Evolutionary conservation across 2,888 invertebrate genomes (phyloP).

Genomic region (Sphinx pinastri): DNA sequence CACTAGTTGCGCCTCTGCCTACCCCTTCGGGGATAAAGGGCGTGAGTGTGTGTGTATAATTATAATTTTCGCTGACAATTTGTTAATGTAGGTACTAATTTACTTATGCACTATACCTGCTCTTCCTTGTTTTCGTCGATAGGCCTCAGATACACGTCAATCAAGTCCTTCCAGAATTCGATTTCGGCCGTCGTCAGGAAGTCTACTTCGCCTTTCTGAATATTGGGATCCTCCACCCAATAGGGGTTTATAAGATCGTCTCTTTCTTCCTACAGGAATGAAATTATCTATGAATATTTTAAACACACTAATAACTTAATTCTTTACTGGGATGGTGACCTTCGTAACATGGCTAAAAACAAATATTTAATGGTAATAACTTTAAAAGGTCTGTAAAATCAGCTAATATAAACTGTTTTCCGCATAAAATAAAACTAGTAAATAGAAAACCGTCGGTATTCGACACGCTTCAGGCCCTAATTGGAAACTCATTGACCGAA

Average conservation of each 20-base stretch:
- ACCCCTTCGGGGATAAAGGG: too few species aligned
- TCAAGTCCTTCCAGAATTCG: slow-evolving; percentile 96
- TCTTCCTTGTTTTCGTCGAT: slow-evolving; percentile 95
- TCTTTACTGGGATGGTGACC: too few species aligned
- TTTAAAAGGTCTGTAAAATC: too few species aligned
- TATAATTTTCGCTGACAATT: too few species aligned
- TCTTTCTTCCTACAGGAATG: slow-evolving; percentile 84
- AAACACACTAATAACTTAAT: neutral
- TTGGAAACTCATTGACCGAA: neutral
- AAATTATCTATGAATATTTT: neutral
- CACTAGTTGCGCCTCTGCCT: too few species aligned
- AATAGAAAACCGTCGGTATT: neutral
- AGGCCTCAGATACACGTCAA: slow-evolving; percentile 96
- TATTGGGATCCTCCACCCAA: slow-evolving; percentile 95
- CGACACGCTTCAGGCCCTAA: neutral
- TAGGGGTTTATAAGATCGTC: slow-evolving; percentile 95
- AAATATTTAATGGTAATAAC: too few species aligned
- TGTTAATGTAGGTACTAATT: neutral
- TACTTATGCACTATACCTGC: slow-evolving; percentile 85
- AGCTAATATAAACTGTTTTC: neutral
- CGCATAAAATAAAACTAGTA: neutral
- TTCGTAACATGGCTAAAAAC: too few species aligned
- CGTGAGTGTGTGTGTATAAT: too few species aligned
- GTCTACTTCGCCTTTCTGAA: slow-evolving; percentile 95
- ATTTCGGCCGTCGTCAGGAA: slow-evolving; percentile 93